phyloP scores from a whole-genome alignment of 2,888 invertebrate species.

The Drosophila nigricruria region DNA sequence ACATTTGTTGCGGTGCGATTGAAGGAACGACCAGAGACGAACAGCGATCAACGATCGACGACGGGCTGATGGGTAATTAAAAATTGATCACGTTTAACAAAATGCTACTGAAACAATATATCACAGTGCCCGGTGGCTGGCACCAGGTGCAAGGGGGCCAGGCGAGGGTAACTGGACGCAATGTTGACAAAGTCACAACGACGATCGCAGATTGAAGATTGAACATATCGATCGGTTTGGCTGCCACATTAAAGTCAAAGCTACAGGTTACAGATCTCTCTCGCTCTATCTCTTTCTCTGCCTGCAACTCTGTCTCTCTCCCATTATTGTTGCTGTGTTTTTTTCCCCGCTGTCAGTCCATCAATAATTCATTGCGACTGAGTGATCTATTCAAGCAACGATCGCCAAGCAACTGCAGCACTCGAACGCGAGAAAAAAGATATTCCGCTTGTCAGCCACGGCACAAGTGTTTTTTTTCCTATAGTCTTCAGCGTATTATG shows the following conservation, averaged over 20 bases:
- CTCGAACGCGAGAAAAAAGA: conserved; percentile 75
- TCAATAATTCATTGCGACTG: conserved; percentile 75
- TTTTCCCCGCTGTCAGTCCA: conserved; percentile 49
- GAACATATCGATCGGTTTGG: conserved; percentile 50
- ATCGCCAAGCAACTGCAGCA: conserved; percentile 34
- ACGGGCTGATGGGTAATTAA: conserved; percentile 82
- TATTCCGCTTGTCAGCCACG: conserved; percentile 75
- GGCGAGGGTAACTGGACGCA: conserved; percentile 14
- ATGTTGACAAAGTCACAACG: conserved; percentile 76
- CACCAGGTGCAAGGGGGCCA: background rate
- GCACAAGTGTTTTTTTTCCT: conserved; percentile 68
- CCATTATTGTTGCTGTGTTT: conserved; percentile 14
- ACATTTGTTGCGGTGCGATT: conserved; percentile 75
- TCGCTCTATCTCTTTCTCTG: background rate
- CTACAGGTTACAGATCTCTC: conserved; percentile 22
- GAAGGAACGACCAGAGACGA: conserved; percentile 43
- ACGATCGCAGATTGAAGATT: conserved; percentile 40
- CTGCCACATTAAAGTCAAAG: conserved; percentile 78
- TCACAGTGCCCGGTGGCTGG: conserved; percentile 53
- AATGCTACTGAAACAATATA: conserved; percentile 81
- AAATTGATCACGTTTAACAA: conserved; percentile 84
- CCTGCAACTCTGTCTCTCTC: background rate
- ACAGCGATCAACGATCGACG: conserved; percentile 31
- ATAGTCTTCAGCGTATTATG: conserved; percentile 34
- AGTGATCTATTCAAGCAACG: conserved; percentile 71